Evolutionary conservation across 2,113 vertebrate genomes (phyloP), one percentile per base, ranked within the genome.

Genomic region (Gymnorhina tibicen): DNA sequence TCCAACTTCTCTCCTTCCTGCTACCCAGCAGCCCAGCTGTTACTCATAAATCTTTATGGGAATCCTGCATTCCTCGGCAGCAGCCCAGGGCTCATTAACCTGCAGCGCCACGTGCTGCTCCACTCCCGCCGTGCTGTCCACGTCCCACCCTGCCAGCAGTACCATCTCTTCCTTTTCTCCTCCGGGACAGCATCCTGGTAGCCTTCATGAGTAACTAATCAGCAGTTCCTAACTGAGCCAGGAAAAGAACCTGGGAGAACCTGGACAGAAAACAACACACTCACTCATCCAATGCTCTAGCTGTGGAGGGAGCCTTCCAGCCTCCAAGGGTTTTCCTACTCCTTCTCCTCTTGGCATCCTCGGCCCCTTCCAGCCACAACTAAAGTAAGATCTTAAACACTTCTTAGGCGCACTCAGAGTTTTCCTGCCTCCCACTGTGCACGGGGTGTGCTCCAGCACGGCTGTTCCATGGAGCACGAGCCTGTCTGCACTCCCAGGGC

Each of bases 391-490:
- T 6, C 52, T 46, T 5, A 13, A 44, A 23, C 9, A 7, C 39
- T 26, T 7, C 19, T 14, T 7, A 9, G 0, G 1, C 9, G 24
- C 41, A 44, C 6, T 3, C 6, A 3, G 37, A 55, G 42, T 53
- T 30, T 23, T 20, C 19, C 28, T 30, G 7, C 11, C 16, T 22
- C 16, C 21, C 3, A 0, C 39, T 4, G 16, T 8, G 53, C 23
- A 4, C 4, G 1, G 85, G 50, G 20, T 28, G 13, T 75, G 39
- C 58, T 60, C 35, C 5, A 7, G 52, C 33, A 23, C 0, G 5
- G 67, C 33, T 60, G 22, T 2, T 44, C 28, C 62, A 9, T 0
- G 0, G 52, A 12, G 20, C 12, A 19, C 2, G 1, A 28, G 35
- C 24, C 47, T 4, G 1, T 5, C 50, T 24, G 46, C 49, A 6